Evolutionary conservation across 2,113 vertebrate species (phyloP), one percentile per base, ranked within the genome.

Genomic region (Solea solea): DNA sequence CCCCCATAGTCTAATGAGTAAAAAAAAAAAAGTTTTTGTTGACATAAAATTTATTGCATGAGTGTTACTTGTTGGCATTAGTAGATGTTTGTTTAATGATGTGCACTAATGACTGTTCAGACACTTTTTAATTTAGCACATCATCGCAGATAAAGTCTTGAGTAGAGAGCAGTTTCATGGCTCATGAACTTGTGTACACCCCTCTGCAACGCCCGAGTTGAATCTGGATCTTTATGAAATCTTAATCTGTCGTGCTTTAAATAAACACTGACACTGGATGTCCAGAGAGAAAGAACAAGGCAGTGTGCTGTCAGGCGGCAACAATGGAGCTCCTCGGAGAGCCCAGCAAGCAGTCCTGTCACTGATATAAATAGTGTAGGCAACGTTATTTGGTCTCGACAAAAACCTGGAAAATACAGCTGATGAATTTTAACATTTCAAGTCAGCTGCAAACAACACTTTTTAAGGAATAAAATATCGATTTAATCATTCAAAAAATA

Each of bases 311-410:
- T 93, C 93, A 94, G 92, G 93, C 89, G 73, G 93, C 87, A 94
- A 93, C 92, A 77, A 86, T 74, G 72, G 74, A 7, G 64, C 83
- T 91, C 93, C 92, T 90, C 80, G 58, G 94, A 95, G 94, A 93
- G 92, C 92, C 88, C 63, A 81, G 90, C 86, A 90, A 78, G 81
- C 90, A 86, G 90, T 87, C 79, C 85, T 92, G 94, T 93, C 92
- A 95, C 91, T 86, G 93, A 95, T 94, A 95, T 91, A 95, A 96
- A 95, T 93, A 93, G 92, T 83, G 90, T 76, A 79, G 91, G 83
- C 48, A 76, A 87, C 95, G 94, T 91, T 90, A 94, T 93, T 89
- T 76, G 91, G 57, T 74, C 66, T 72, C 69, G 86, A 73, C 63
- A 64, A 60, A 9, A 48, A 64, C 21, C 9, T 61, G 28, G 56